Evolutionary conservation across 2,888 invertebrate genomes (phyloP).

Genomic region (Meghimatium bilineatum): DNA sequence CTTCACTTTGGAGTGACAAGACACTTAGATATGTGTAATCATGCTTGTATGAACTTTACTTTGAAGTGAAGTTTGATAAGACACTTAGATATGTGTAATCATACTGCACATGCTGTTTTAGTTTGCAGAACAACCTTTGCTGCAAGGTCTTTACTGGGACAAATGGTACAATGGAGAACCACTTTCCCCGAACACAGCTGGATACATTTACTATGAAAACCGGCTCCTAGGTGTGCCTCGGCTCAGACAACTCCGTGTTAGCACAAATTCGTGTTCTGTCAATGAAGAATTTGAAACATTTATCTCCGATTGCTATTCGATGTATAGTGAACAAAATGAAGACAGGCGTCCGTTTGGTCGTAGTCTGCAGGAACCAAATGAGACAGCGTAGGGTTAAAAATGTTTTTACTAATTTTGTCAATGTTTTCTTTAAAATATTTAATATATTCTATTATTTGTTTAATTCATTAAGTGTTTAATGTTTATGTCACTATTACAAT

Average conservation of each 20-base stretch:
- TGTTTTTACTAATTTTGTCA: not conserved
- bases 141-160: constrained; percentile 81
- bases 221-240: constrained; percentile 69
- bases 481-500: not conserved
- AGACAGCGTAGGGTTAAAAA: constrained; percentile 58
- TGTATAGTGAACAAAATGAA: constrained; percentile 79
- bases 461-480: not conserved
- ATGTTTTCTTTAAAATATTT: not conserved
- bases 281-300: constrained; percentile 81
- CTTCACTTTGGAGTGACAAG: too few species aligned
- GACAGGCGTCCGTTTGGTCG: constrained; percentile 72
- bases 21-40: not conserved
- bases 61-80: too few species aligned
- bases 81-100: not conserved
- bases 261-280: constrained; percentile 80
- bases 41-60: not conserved
- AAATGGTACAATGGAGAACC: constrained; percentile 77
- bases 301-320: constrained; percentile 81
- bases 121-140: constrained; percentile 78
- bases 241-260: constrained; percentile 64
- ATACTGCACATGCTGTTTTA: constrained; percentile 51
- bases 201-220: constrained; percentile 72
- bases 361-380: constrained; percentile 40
- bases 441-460: not conserved
- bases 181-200: constrained; percentile 62